A percentile compares a stretch with the other conserved stretches of the same genome.
Conservation (phyloP, 2,888 invertebrate species). For the Antitype chi region DNA sequence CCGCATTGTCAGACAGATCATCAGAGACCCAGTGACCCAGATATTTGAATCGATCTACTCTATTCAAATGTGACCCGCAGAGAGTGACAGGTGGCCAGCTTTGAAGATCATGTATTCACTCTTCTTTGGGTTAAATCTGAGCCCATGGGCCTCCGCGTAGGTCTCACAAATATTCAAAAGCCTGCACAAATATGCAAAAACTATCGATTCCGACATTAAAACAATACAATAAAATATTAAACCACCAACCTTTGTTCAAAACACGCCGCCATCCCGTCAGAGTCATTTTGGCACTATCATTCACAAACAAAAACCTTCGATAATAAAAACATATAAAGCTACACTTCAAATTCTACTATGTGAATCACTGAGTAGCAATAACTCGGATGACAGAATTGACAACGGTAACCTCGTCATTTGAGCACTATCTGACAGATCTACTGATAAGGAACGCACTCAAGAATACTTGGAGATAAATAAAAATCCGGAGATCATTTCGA, state of each 20-base stretch:
- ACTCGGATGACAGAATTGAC: conserved; percentile 45
- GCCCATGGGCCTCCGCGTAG: no score
- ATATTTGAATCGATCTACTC: no score
- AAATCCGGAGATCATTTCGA: conserved; percentile 27
- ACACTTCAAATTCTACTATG: conserved; percentile 25
- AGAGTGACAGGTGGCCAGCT: no score
- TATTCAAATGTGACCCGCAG: no score
- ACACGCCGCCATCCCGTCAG: conserved; percentile 83
- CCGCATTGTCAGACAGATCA: no score
- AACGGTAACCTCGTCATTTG: conserved; percentile 29
- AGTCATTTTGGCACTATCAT: conserved; percentile 70
- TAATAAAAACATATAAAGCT: neutral
- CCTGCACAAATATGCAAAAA: no score
- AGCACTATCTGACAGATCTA: conserved; percentile 50
- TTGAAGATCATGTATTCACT: no score
- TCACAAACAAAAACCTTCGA: neutral
- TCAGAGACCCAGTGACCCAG: no score
- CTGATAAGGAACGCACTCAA: conserved; percentile 58
- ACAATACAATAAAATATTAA: neutral
- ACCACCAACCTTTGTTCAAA: conserved; percentile 80
- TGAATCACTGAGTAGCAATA: conserved; percentile 24
- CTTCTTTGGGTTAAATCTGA: no score
- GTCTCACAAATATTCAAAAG: no score
- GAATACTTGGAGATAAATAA: conserved; percentile 65
- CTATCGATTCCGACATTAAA: neutral